Conservation (phyloP, 1,140 invertebrate species). For the Lasioglossum baleicum region DNA sequence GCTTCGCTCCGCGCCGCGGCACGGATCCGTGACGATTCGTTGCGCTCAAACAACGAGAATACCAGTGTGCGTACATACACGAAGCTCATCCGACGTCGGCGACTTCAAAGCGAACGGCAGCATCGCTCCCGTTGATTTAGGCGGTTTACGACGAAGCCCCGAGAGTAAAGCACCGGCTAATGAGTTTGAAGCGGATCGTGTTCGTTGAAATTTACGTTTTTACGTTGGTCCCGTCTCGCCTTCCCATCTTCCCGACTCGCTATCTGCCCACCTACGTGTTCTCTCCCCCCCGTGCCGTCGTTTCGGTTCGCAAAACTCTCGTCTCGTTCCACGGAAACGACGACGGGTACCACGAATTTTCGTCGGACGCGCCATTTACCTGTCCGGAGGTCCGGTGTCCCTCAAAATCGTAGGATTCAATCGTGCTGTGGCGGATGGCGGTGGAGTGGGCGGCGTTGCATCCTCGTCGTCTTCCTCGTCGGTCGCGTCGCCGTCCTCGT, state of each 20-base stretch:
- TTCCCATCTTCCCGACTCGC: neutral
- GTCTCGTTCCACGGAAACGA: too few species aligned
- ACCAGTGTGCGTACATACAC: slow-evolving; percentile 50
- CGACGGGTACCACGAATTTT: neutral
- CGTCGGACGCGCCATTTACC: slow-evolving; percentile 58
- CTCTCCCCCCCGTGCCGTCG: neutral
- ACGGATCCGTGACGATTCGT: slow-evolving; percentile 70
- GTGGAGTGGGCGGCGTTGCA: slow-evolving; percentile 67
- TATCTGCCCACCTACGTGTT: neutral
- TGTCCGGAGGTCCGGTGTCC: slow-evolving; percentile 76
- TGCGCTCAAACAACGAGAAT: slow-evolving; percentile 67
- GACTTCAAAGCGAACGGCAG: slow-evolving; percentile 61
- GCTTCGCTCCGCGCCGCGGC: slow-evolving; percentile 10
- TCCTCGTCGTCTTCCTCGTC: slow-evolving; percentile 76
- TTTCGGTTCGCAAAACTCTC: neutral
- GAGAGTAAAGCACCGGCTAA: slow-evolving; percentile 44
- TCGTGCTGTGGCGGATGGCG: slow-evolving; percentile 70
- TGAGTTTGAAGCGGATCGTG: slow-evolving; percentile 45
- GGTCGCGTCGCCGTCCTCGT: slow-evolving; percentile 77
- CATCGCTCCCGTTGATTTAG: slow-evolving; percentile 52
- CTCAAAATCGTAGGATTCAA: slow-evolving; percentile 75
- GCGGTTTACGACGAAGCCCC: slow-evolving; percentile 41
- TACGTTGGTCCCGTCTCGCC: slow-evolving; percentile 1
- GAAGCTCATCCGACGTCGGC: slow-evolving; percentile 54
- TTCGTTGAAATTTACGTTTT: slow-evolving; percentile 42